A percentile compares a stretch with the other conserved stretches of the same genome.
Conservation (phyloP, 2,888 invertebrate species). For the Drosophila meridiana region DNA sequence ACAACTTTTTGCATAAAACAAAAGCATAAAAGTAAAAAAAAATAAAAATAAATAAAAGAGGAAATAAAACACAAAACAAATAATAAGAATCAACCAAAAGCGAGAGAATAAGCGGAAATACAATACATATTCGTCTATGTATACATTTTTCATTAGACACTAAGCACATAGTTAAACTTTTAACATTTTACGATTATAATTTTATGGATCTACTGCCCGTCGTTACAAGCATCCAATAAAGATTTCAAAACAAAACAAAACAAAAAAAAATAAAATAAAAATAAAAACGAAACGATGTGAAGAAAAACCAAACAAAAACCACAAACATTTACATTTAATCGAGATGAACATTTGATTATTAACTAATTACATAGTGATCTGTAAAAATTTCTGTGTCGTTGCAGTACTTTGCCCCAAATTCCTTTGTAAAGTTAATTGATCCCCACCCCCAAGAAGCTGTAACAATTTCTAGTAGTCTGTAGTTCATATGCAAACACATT, state of each 20-base stretch:
- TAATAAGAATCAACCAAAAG: constrained; percentile 36
- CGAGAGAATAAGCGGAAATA: constrained; percentile 55
- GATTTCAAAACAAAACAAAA: constrained; percentile 73
- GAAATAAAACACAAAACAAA: constrained; percentile 8
- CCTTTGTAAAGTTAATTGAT: constrained; percentile 62
- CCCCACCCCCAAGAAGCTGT: constrained; percentile 49
- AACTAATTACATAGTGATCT: constrained; percentile 51
- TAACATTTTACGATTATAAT: constrained; percentile 84
- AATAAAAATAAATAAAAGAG: constrained; percentile 15
- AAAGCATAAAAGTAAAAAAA: constrained; percentile 30
- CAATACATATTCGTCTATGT: constrained; percentile 84
- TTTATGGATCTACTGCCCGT: constrained; percentile 84
- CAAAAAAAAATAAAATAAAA: constrained; percentile 33
- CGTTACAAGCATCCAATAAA: constrained; percentile 84
- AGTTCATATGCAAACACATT: constrained; percentile 74
- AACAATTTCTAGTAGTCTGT: constrained; percentile 70
- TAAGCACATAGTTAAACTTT: constrained; percentile 85
- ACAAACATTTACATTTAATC: constrained; percentile 37
- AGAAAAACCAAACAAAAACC: constrained; percentile 39
- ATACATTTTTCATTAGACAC: constrained; percentile 83
- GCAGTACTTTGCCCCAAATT: constrained; percentile 35
- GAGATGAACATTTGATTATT: constrained; percentile 31
- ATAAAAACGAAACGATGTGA: constrained; percentile 52
- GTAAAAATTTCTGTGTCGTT: constrained; percentile 63
- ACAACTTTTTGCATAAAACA: constrained; percentile 57